These are phyloP conservation scores for Microchirus variegatus DNA, from an alignment of 2,797 vertebrate genomes.

Conservation along the genomic window DNA sequence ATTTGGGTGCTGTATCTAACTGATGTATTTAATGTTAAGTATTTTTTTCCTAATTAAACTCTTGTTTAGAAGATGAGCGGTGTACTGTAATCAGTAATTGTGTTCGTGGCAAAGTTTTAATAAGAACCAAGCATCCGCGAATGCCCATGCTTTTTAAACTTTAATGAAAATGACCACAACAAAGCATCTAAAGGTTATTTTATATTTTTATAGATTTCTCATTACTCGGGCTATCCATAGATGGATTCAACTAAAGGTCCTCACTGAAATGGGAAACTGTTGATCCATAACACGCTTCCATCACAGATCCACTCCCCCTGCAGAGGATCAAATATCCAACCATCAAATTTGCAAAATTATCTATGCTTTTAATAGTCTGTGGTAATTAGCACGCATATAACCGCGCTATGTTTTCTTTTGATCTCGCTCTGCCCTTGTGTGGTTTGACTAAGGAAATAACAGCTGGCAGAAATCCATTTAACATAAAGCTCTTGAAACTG, in stretches of 20 bases:
- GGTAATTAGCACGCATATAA: constrained; percentile 28
- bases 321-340: background rate
- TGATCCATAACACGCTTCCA: constrained; percentile 19
- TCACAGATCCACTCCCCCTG: constrained; percentile 6
- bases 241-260: constrained; percentile 34
- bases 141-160: constrained; percentile 1
- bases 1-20: background rate
- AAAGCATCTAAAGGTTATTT: constrained; percentile 11
- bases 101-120: background rate
- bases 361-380: constrained; percentile 19
- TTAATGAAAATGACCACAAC: background rate
- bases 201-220: constrained; percentile 9
- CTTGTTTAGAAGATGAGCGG: too few species aligned
- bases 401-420: constrained; percentile 27
- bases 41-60: too few species aligned
- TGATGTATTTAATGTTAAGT: too few species aligned
- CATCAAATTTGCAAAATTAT: constrained; percentile 23
- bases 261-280: constrained; percentile 14
- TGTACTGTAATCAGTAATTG: background rate
- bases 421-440: constrained; percentile 9
- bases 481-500: constrained; percentile 9
- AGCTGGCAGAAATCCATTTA: constrained; percentile 20
- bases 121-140: background rate
- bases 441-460: constrained; percentile 22
- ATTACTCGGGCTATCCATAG: constrained; percentile 4